Evolutionary conservation across 2,888 invertebrate genomes (phyloP), one percentile per base, ranked within the genome.

Genomic region (Criorhina ranunculi): DNA sequence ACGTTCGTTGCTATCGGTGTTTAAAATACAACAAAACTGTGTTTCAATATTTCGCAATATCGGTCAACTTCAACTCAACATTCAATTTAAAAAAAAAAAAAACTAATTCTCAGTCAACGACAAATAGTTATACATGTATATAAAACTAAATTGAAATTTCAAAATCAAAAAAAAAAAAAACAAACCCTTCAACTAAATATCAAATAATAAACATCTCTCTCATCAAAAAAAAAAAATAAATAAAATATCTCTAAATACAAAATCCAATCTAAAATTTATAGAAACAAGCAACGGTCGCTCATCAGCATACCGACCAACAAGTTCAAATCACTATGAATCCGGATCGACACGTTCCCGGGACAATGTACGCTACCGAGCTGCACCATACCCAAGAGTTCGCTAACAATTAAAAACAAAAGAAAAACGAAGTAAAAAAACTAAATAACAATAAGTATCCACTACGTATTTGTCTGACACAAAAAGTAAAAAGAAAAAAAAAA

Each of bases 221-320:
- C 24, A 24, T 24, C 24, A 24, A 24, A 24, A 24, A 12, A 86
- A 57, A 79, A 69, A 87, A 79, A 64, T 42, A 53, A 87, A 73
- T 53, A 79, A 85, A 86, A 78, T 62, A 53, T 87, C 75, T 78
- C 86, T 86, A 51, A 72, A 81, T 73, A 87, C 87, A 24, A 88
- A 90, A 90, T 88, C 89, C 89, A 88, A 89, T 88, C 90, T 88
- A 88, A 89, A 90, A 91, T 87, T 91, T 91, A 91, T 91, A 88
- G 91, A 91, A 90, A 89, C 91, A 89, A 91, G 90, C 90, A 91
- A 91, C 87, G 91, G 91, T 91, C 91, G 91, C 79, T 91, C 91
- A 46, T 91, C 91, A 87, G 89, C 91, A 87, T 91, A 91, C 89
- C 89, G 91, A 89, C 91, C 91, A 81, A 88, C 91, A 67, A 89